Percentiles rank a stretch among this genome's conserved stretches.
Conservation (phyloP, 1,140 invertebrate species). For the Drosophila nasuta region DNA sequence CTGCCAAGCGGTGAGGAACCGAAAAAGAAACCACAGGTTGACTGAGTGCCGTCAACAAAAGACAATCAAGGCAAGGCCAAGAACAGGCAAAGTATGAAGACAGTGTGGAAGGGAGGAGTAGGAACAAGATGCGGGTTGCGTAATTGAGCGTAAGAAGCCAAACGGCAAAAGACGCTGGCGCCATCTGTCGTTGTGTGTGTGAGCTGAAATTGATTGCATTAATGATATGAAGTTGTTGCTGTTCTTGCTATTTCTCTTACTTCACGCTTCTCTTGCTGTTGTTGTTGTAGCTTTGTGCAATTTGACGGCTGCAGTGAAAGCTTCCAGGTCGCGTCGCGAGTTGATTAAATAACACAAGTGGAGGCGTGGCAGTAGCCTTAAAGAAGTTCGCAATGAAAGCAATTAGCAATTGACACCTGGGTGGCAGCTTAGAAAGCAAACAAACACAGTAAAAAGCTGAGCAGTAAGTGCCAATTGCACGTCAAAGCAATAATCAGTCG, state of each 20-base stretch:
- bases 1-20: conserved; percentile 19
- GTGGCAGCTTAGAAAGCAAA: conserved; percentile 40
- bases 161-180: conserved; percentile 40
- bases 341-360: conserved; percentile 57
- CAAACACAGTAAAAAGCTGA: conserved; percentile 4
- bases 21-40: conserved; percentile 53
- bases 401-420: conserved; percentile 61
- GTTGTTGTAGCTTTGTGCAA: conserved; percentile 15
- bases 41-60: conserved; percentile 41
- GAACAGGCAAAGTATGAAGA: background rate
- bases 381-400: conserved; percentile 44
- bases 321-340: conserved; percentile 44
- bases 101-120: background rate
- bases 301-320: conserved; percentile 51
- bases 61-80: conserved; percentile 46
- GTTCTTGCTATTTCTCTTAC: conserved; percentile 5
- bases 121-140: conserved; percentile 19
- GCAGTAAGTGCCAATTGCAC: background rate
- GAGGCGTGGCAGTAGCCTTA: conserved; percentile 11
- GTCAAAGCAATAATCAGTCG: background rate
- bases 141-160: conserved; percentile 66
- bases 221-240: conserved; percentile 54
- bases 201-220: conserved; percentile 58
- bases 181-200: conserved; percentile 47
- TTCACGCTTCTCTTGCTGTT: background rate